phyloP scores from a whole-genome alignment of 35 echinoderm and acorn worm species.

The Chiridota heheva region DNA sequence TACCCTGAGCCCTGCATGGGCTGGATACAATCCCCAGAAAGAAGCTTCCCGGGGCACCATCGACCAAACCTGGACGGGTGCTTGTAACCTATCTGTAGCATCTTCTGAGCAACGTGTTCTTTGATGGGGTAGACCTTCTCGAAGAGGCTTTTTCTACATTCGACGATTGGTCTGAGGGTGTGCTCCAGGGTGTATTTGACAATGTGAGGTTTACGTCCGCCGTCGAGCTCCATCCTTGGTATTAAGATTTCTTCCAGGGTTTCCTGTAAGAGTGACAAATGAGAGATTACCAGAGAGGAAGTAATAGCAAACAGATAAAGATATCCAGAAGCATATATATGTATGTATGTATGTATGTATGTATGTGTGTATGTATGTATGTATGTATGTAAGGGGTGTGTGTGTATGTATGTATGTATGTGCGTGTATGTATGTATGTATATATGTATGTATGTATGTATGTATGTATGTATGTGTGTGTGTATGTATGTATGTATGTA shows the following conservation, averaged over 20 bases:
- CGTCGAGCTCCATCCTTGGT: constrained; percentile 93
- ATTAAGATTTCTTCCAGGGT: constrained; percentile 88
- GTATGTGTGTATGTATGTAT: no score
- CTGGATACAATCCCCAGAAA: constrained; percentile 81
- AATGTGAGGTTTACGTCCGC: constrained; percentile 91
- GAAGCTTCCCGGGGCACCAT: constrained; percentile 90
- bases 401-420: no score
- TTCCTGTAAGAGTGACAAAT: constrained; percentile 58
- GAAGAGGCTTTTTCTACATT: constrained; percentile 87
- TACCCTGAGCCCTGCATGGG: constrained; percentile 94
- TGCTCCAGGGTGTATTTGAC: constrained; percentile 92
- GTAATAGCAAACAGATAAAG: no score
- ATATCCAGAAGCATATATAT: no score
- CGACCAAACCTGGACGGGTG: constrained; percentile 85
- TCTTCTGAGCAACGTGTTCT: constrained; percentile 84
- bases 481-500: no score
- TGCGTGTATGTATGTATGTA: no score
- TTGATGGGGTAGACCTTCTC: constrained; percentile 96
- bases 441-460: no score
- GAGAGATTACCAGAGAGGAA: no score
- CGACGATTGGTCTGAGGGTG: constrained; percentile 68
- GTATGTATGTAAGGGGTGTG: no score
- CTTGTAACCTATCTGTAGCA: constrained; percentile 98
- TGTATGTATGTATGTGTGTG: no score
- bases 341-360: no score